Evolutionary conservation across 2,113 vertebrate genomes (phyloP).

Genomic region (Neodon shergylaensis): DNA sequence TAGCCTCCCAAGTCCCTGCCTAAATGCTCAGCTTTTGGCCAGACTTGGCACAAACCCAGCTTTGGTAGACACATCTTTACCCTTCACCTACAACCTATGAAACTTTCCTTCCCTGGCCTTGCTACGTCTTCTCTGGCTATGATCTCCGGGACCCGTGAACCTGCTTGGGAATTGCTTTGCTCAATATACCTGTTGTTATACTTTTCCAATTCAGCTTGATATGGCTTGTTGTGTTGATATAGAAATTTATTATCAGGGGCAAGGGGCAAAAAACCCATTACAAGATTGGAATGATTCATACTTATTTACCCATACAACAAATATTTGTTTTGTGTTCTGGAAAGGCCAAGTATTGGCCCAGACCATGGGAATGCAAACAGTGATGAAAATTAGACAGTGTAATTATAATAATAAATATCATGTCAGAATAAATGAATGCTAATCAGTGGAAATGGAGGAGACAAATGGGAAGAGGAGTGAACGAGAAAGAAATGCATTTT

Average conservation of each 20-base stretch:
- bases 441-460: background rate
- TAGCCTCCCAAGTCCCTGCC: background rate
- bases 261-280: background rate
- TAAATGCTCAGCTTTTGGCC: background rate
- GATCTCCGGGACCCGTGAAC: background rate
- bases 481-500: background rate
- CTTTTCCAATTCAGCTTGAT: background rate
- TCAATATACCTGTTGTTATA: background rate
- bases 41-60: background rate
- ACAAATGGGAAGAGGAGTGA: background rate
- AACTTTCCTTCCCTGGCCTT: background rate
- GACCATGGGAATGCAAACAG: background rate
- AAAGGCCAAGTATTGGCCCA: background rate
- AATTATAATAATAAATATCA: conserved; percentile 21
- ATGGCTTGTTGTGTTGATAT: background rate
- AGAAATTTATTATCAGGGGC: background rate
- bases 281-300: background rate
- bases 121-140: background rate
- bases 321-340: background rate
- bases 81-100: background rate
- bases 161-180: background rate
- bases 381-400: background rate
- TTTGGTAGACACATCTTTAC: background rate
- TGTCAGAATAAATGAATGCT: background rate
- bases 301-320: background rate